phyloP scores from a whole-genome alignment of 2,888 invertebrate genomes.

The Diarsia rubi region DNA sequence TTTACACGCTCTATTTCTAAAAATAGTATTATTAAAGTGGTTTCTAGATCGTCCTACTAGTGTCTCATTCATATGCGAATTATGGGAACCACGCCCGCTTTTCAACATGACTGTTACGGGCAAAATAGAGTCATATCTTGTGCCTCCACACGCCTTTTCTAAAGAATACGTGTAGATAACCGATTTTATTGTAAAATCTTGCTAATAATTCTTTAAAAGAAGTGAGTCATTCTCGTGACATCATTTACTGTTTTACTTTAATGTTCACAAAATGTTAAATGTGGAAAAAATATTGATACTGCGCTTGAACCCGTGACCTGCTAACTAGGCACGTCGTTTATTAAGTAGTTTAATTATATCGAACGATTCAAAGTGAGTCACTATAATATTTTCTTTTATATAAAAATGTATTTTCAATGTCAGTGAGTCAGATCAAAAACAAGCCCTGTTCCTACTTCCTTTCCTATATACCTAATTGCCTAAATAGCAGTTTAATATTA shows the following conservation, averaged over 20 bases:
- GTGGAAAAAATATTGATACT: conserved; percentile 86
- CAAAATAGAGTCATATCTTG: conserved; percentile 62
- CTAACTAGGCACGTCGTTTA: conserved; percentile 79
- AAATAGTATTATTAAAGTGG: conserved; percentile 33
- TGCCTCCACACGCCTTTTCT: conserved; percentile 57
- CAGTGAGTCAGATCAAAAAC: conserved; percentile 65
- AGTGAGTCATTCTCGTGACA: conserved; percentile 87
- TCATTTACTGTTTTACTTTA: conserved; percentile 87
- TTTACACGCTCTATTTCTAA: conserved; percentile 43
- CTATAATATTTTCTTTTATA: conserved; percentile 58
- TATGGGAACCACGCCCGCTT: conserved; percentile 69
- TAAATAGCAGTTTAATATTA: background rate
- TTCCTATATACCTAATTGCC: conserved; percentile 38
- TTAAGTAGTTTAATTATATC: conserved; percentile 76
- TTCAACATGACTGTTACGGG: conserved; percentile 68
- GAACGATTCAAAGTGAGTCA: conserved; percentile 81
- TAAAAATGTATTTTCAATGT: conserved; percentile 59
- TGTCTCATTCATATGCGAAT: conserved; percentile 60
- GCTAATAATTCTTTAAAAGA: conserved; percentile 77
- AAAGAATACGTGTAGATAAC: conserved; percentile 68
- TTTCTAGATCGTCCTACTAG: conserved; percentile 38
- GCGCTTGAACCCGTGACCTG: conserved; percentile 88
- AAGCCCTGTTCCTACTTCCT: conserved; percentile 65
- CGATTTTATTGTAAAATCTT: conserved; percentile 75
- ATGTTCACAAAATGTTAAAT: conserved; percentile 84